Conservation (phyloP, 2,113 vertebrate genomes). For the Salvelinus alpinus region DNA sequence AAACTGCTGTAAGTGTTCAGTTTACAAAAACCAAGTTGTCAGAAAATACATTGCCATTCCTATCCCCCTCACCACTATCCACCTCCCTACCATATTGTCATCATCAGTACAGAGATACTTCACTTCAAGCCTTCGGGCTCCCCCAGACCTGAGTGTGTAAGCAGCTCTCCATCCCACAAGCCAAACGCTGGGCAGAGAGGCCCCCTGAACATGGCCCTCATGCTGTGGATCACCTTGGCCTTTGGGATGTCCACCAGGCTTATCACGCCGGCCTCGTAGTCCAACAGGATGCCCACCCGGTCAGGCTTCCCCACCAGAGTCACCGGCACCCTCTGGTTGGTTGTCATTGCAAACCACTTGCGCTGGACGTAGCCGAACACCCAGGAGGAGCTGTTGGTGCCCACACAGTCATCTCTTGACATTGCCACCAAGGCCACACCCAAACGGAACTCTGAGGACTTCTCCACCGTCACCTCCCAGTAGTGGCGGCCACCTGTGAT, state of each 20-base stretch:
- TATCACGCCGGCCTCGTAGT: slow-evolving; percentile 77
- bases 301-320: slow-evolving; percentile 81
- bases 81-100: too few relatives aligned
- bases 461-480: slow-evolving; percentile 89
- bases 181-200: slow-evolving; percentile 87
- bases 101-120: slow-evolving; percentile 12
- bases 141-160: slow-evolving; percentile 84
- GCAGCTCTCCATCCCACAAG: slow-evolving; percentile 89
- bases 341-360: slow-evolving; percentile 85
- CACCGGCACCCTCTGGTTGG: slow-evolving; percentile 80
- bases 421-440: slow-evolving; percentile 82
- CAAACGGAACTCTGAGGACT: slow-evolving; percentile 84
- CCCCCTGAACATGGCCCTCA: slow-evolving; percentile 70
- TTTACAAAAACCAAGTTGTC: not conserved
- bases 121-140: slow-evolving; percentile 72
- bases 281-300: slow-evolving; percentile 82
- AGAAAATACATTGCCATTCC: not conserved
- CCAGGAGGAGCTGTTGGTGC: slow-evolving; percentile 83
- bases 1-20: not conserved
- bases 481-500: slow-evolving; percentile 81
- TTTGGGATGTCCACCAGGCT: slow-evolving; percentile 79
- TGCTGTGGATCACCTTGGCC: slow-evolving; percentile 67
- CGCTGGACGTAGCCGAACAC: slow-evolving; percentile 83
- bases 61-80: too few relatives aligned
- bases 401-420: slow-evolving; percentile 84